Percentiles rank a stretch among this genome's conserved stretches.
These are phyloP conservation scores for Listronotus bonariensis DNA, from an alignment of 1,140 invertebrate genomes.

Conservation along the genomic window DNA sequence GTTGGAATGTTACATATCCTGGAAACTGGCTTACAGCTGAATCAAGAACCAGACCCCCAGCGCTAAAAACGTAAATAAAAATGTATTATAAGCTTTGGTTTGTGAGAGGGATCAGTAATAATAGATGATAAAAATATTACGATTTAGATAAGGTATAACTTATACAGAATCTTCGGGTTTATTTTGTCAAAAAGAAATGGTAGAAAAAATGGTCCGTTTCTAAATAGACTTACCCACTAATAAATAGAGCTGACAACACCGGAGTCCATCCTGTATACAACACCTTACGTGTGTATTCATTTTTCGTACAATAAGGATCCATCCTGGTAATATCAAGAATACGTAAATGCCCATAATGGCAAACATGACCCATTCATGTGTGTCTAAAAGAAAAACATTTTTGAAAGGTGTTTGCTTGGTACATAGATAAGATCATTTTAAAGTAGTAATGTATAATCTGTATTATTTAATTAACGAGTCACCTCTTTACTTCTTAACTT, in stretches of 20 bases:
- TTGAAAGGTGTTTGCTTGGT: no score
- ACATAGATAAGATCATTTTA: no score
- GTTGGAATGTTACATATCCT: conserved; percentile 88
- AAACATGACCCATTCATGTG: conserved; percentile 69
- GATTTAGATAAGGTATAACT: no score
- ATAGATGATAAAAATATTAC: no score
- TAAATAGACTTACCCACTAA: conserved; percentile 72
- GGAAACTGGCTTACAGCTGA: conserved; percentile 72
- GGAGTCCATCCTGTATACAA: conserved; percentile 84
- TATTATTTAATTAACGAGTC: no score
- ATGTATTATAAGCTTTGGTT: no score
- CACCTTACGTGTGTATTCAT: conserved; percentile 79
- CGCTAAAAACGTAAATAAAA: conserved; percentile 63
- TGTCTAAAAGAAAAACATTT: conserved; percentile 59
- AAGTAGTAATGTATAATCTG: no score
- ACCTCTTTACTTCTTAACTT: no score
- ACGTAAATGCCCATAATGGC: conserved; percentile 68
- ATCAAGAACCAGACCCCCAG: conserved; percentile 81
- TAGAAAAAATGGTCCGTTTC: no score
- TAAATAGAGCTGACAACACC: conserved; percentile 82
- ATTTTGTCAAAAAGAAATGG: no score
- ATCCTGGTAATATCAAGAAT: conserved; percentile 66
- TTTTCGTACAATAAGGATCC: conserved; percentile 76
- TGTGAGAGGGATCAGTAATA: no score
- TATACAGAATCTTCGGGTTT: no score